Evolutionary conservation across 2,113 vertebrate species (phyloP).

Genomic region (Gobio gobio): DNA sequence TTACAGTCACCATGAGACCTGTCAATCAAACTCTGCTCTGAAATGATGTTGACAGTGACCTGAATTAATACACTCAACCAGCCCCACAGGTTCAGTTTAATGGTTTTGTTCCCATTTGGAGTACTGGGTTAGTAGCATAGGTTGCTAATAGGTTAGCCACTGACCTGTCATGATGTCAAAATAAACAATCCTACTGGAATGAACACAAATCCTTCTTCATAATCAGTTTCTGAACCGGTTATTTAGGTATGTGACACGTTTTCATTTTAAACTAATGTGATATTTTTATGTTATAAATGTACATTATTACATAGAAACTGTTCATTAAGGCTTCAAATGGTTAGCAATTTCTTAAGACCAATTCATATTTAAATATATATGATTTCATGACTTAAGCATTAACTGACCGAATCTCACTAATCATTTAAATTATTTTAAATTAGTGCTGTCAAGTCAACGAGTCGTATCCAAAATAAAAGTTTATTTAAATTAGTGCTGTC

Average conservation of each 20-base stretch:
- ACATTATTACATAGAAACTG: no score
- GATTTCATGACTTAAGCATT: no score
- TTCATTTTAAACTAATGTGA: background rate
- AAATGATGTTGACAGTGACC: background rate
- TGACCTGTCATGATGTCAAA: background rate
- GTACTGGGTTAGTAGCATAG: background rate
- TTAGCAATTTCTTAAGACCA: no score
- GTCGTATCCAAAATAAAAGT: no score
- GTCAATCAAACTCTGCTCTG: conserved; percentile 14
- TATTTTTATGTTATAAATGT: no score
- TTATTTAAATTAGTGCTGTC: no score
- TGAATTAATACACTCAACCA: conserved; percentile 55
- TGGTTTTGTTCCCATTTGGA: background rate
- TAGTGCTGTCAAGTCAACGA: no score
- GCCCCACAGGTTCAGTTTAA: conserved; percentile 14
- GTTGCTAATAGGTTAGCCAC: conserved; percentile 19
- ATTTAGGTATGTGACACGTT: background rate
- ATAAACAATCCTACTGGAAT: background rate
- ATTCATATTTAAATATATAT: no score
- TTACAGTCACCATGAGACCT: background rate
- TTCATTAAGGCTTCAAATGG: no score
- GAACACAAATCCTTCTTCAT: no score
- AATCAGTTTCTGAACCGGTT: background rate
- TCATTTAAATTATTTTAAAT: no score
- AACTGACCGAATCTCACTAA: no score